Percentiles rank a stretch among this genome's conserved stretches.
Evolutionary conservation across 2,888 invertebrate species (phyloP).

Genomic region (Synanthedon formicaeformis): DNA sequence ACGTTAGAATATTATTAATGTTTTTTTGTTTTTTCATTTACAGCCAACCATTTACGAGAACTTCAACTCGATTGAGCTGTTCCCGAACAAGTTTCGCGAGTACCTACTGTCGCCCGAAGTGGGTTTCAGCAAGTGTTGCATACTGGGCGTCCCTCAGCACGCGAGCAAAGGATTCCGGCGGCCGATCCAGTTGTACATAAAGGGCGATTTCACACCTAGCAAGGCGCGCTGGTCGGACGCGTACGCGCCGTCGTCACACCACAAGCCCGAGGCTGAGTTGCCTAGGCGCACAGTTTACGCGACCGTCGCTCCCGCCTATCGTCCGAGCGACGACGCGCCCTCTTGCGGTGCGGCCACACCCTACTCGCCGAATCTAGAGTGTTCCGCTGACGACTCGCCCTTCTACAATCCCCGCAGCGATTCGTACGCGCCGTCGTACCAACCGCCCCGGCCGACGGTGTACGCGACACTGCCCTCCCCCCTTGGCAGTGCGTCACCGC

Average conservation of each 20-base stretch:
- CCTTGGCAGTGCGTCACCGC: constrained; percentile 48
- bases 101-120: constrained; percentile 91
- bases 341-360: constrained; percentile 66
- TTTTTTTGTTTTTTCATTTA: constrained; percentile 24
- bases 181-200: constrained; percentile 79
- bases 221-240: constrained; percentile 75
- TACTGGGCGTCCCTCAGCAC: constrained; percentile 84
- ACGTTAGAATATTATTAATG: background rate
- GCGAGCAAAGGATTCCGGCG: constrained; percentile 90
- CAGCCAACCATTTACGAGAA: constrained; percentile 88
- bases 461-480: constrained; percentile 64
- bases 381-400: constrained; percentile 58
- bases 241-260: constrained; percentile 74
- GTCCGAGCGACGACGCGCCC: constrained; percentile 64
- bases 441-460: constrained; percentile 61
- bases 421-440: constrained; percentile 63
- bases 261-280: constrained; percentile 68
- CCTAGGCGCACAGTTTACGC: constrained; percentile 66
- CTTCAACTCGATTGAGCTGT: constrained; percentile 86
- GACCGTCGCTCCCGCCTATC: constrained; percentile 44
- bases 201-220: constrained; percentile 74
- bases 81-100: constrained; percentile 93
- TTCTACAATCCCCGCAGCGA: constrained; percentile 67
- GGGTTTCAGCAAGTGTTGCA: constrained; percentile 91
- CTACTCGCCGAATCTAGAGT: constrained; percentile 59